phyloP scores from a whole-genome alignment of 2,888 invertebrate genomes.

The Venustoraphidia nigricollis region DNA sequence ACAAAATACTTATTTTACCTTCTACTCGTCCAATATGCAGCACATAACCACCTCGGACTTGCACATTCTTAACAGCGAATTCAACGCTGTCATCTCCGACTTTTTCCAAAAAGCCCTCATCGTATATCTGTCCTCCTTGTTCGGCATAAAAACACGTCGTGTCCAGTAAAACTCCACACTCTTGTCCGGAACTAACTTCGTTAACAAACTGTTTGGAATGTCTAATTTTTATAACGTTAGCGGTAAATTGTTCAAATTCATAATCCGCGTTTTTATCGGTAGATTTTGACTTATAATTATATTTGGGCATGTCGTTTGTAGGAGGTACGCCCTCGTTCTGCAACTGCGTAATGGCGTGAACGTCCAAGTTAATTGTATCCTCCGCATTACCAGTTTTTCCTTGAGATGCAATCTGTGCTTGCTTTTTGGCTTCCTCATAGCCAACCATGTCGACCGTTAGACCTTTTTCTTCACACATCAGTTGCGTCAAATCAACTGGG shows the following conservation, averaged over 20 bases:
- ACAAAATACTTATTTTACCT: constrained; percentile 22
- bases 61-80: constrained; percentile 83
- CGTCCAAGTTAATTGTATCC: constrained; percentile 79
- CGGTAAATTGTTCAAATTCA: constrained; percentile 53
- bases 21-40: constrained; percentile 85
- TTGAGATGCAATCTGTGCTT: constrained; percentile 79
- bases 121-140: constrained; percentile 96
- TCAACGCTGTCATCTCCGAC: constrained; percentile 71
- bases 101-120: constrained; percentile 84
- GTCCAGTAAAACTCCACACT: constrained; percentile 84
- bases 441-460: constrained; percentile 71
- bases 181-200: constrained; percentile 64
- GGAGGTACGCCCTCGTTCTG: constrained; percentile 58
- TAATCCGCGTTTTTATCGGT: constrained; percentile 57
- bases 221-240: constrained; percentile 69
- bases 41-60: constrained; percentile 91
- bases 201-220: constrained; percentile 72
- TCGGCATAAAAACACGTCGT: constrained; percentile 95
- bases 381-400: constrained; percentile 67
- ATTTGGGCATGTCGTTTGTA: constrained; percentile 88
- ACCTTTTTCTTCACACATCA: constrained; percentile 96
- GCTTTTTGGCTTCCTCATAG: constrained; percentile 87
- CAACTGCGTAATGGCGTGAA: constrained; percentile 86
- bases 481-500: constrained; percentile 89
- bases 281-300: constrained; percentile 59